Conservation (phyloP, 2,888 invertebrate species). For the Calliopum simillimum region DNA sequence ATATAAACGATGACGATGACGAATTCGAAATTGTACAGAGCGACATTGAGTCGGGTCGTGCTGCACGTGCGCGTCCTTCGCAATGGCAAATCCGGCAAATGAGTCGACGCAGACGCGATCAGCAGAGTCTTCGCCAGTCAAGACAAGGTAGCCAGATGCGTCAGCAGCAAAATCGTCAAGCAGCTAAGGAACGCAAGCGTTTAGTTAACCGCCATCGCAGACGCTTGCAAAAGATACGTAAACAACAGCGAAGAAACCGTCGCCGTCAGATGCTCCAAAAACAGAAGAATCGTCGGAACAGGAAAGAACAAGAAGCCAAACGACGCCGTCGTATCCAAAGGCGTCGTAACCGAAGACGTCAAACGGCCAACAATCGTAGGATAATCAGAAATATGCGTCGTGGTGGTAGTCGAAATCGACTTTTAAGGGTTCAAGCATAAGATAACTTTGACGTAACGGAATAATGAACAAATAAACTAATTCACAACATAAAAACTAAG, state of each 20-base stretch:
- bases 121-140: slow-evolving; percentile 20
- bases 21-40: neutral
- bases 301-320: neutral
- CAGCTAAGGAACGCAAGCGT: neutral
- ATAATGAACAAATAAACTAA: no score
- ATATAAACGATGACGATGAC: slow-evolving; percentile 23
- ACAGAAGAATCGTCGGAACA: neutral
- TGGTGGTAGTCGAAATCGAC: no score
- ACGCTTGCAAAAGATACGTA: neutral
- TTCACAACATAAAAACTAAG: no score
- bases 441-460: no score
- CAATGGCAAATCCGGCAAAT: slow-evolving; percentile 10
- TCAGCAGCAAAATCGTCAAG: neutral
- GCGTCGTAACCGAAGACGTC: slow-evolving; percentile 44
- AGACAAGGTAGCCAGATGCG: slow-evolving; percentile 7
- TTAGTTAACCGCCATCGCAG: slow-evolving; percentile 40
- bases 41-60: neutral
- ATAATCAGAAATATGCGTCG: no score
- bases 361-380: no score
- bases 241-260: neutral
- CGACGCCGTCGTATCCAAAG: slow-evolving; percentile 5
- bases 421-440: no score
- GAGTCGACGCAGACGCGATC: slow-evolving; percentile 40
- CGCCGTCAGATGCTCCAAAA: neutral
- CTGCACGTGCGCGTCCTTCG: slow-evolving; percentile 3